Percentiles rank a stretch among this genome's conserved stretches.
Conservation (phyloP, 2,888 invertebrate species). For the Archips crataeganus region DNA sequence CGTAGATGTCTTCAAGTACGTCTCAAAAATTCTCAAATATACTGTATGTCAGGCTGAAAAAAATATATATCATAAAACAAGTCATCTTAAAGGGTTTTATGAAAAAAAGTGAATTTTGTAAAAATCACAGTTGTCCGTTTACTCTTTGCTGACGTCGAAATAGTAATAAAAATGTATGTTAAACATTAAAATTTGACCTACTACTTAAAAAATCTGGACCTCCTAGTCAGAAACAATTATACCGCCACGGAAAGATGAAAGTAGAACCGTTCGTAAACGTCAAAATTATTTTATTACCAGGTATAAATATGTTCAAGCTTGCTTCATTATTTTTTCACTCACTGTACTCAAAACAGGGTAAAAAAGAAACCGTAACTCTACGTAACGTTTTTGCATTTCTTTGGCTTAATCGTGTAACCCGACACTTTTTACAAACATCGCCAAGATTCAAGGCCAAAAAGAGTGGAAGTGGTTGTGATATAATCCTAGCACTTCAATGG, state of each 20-base stretch:
- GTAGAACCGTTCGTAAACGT: neutral
- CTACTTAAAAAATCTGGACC: neutral
- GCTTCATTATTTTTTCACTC: neutral
- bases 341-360: neutral
- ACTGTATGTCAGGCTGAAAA: too few species aligned
- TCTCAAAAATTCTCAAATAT: too few species aligned
- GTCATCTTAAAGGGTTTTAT: too few species aligned
- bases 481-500: conserved; percentile 59
- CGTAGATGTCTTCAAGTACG: too few species aligned
- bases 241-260: neutral
- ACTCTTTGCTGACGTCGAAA: too few species aligned
- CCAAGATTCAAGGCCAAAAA: conserved; percentile 59
- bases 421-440: conserved; percentile 52
- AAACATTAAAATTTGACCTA: too few species aligned
- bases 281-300: conserved; percentile 3
- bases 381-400: conserved; percentile 57
- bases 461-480: conserved; percentile 66
- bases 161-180: too few species aligned
- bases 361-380: conserved; percentile 36
- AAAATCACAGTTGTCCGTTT: too few species aligned
- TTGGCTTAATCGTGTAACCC: conserved; percentile 63
- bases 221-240: conserved; percentile 1
- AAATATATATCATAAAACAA: too few species aligned
- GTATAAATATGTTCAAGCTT: neutral
- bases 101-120: too few species aligned